Percentiles rank a stretch among this genome's conserved stretches.
Conservation (phyloP, 92 coral and sea anemone genomes). For the Meandrina meandrites region DNA sequence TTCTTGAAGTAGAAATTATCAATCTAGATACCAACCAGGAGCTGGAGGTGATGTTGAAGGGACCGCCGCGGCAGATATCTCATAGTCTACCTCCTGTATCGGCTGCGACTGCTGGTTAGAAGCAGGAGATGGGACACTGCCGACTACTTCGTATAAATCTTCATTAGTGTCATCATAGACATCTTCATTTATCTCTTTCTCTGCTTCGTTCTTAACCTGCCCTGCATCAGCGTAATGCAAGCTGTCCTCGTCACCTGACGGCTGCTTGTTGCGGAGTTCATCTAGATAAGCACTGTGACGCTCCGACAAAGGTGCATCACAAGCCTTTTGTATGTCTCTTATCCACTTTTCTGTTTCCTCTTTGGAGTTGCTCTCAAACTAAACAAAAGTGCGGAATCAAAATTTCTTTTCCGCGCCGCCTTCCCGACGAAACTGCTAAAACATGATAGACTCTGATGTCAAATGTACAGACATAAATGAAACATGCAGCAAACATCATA, state of each 20-base stretch:
- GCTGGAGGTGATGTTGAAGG: neutral
- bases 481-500: too few species aligned
- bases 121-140: neutral
- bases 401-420: neutral
- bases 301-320: conserved; percentile 61
- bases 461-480: too few species aligned
- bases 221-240: conserved; percentile 50
- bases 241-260: conserved; percentile 77
- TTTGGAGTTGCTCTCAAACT: conserved; percentile 75
- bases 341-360: conserved; percentile 75
- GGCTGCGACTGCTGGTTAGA: conserved; percentile 17
- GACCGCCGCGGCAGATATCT: conserved; percentile 24
- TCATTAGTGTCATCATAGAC: conserved; percentile 52
- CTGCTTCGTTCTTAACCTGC: neutral
- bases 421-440: too few species aligned
- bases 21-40: neutral
- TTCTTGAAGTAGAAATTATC: too few species aligned
- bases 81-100: conserved; percentile 28
- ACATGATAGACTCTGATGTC: too few species aligned
- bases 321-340: conserved; percentile 62
- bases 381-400: neutral
- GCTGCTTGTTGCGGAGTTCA: conserved; percentile 49
- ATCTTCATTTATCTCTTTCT: conserved; percentile 16
- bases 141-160: conserved; percentile 44
- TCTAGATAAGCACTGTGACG: conserved; percentile 57